A percentile compares a stretch with the other conserved stretches of the same genome.
phyloP scores from a whole-genome alignment of 2,888 invertebrate species.

The Hirtodrosophila duncani region DNA sequence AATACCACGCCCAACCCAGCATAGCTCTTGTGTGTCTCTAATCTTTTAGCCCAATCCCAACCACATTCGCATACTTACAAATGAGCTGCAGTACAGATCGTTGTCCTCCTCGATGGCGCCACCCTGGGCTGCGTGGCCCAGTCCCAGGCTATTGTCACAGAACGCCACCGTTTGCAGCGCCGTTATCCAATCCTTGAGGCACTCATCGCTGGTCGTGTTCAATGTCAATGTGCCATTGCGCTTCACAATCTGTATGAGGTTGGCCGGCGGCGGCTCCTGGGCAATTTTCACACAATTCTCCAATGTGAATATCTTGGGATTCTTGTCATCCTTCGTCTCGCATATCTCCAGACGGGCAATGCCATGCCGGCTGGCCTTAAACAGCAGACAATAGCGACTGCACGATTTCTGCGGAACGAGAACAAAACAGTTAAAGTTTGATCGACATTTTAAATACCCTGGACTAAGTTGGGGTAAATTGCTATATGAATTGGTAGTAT shows the following conservation, averaged over 20 bases:
- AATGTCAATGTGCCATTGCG: constrained; percentile 84
- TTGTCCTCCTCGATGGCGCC: constrained; percentile 89
- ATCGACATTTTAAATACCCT: constrained; percentile 14
- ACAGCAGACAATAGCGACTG: constrained; percentile 82
- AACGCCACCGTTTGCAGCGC: constrained; percentile 90
- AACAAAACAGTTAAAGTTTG: neutral
- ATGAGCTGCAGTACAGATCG: constrained; percentile 90
- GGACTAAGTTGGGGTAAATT: too few relatives aligned
- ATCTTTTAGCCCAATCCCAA: too few relatives aligned
- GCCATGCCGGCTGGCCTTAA: constrained; percentile 90
- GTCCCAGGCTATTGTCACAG: constrained; percentile 81
- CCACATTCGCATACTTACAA: constrained; percentile 79
- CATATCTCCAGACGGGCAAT: constrained; percentile 91
- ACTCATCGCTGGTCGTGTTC: constrained; percentile 82
- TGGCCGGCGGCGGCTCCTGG: constrained; percentile 81
- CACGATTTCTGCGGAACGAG: constrained; percentile 86
- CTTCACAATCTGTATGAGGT: constrained; percentile 84
- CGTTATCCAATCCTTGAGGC: constrained; percentile 87
- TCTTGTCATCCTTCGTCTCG: constrained; percentile 87
- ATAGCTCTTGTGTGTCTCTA: too few relatives aligned
- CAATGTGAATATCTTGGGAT: constrained; percentile 88
- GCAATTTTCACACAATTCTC: constrained; percentile 93
- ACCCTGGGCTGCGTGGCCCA: constrained; percentile 72
- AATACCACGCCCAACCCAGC: too few relatives aligned
- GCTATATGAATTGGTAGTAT: too few relatives aligned